Base-by-base conservation (phyloP, 2,797 vertebrate genomes). In the Liasis olivaceus region DNA sequence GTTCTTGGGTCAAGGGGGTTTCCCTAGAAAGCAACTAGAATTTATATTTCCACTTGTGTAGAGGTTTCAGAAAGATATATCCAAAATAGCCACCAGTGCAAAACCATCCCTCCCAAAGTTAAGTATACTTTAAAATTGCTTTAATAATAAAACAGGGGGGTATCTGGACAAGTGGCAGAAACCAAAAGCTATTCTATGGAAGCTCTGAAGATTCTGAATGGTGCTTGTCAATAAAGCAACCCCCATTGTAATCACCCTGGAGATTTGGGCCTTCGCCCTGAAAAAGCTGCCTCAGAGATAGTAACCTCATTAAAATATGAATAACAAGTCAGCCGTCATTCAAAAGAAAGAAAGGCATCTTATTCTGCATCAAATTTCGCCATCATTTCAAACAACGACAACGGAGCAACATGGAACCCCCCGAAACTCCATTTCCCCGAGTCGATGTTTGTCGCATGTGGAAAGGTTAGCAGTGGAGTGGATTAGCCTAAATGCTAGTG, bases 221-320 rank as follows among this genome's bases (percentile, higher is more conserved):
- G 98, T 97, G 97, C 98, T 98, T 98, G 98, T 99, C 98, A 98
- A 97, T 98, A 98, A 98, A 97, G 97, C 98, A 93, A 98, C 98
- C 98, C 97, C 98, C 98, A 98, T 99, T 98, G 98, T 98, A 96
- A 96, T 97, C 96, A 96, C 96, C 93, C 95, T 91, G 96, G 96
- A 97, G 96, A 96, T 95, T 92, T 95, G 97, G 97, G 96, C 94
- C 97, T 98, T 97, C 96, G 95, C 96, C 96, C 96, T 97, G 97
- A 98, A 98, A 98, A 98, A 98, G 97, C 97, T 93, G 98, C 98
- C 98, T 98, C 97, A 96, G 98, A 98, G 98, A 98, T 98, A 98
- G 98, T 96, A 97, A 97, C 98, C 98, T 98, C 98, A 99, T 98
- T 99, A 98, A 98, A 98, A 98, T 98, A 98, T 98, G 98, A 98